These are phyloP conservation scores for Trichoplusia ni DNA, from an alignment of 1,140 invertebrate species.

Conservation along the genomic window DNA sequence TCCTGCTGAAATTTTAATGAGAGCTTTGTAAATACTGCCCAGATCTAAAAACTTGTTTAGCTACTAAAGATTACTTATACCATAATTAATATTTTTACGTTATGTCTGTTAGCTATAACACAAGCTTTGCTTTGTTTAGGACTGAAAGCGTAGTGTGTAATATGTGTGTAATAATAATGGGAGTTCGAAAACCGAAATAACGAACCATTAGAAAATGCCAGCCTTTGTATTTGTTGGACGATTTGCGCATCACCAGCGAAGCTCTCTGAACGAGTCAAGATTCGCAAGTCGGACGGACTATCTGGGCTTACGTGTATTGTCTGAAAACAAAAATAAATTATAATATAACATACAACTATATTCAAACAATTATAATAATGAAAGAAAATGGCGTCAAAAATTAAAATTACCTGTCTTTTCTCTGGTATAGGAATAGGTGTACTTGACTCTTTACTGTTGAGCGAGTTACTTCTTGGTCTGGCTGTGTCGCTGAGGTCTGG, in stretches of 20 bases:
- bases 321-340: conserved; percentile 45
- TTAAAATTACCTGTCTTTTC: conserved; percentile 70
- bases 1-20: conserved; percentile 35
- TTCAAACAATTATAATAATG: too few species aligned
- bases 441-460: conserved; percentile 65
- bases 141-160: too few species aligned
- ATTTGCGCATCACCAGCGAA: conserved; percentile 90
- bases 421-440: conserved; percentile 58
- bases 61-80: too few species aligned
- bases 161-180: too few species aligned
- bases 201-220: conserved; percentile 67
- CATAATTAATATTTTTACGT: too few species aligned
- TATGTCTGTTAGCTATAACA: too few species aligned
- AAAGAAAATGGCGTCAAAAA: not conserved
- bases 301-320: conserved; percentile 80
- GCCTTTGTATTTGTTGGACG: conserved; percentile 85
- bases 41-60: conserved; percentile 41
- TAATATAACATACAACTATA: not conserved
- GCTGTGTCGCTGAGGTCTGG: conserved; percentile 67
- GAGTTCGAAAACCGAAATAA: too few species aligned
- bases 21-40: not conserved
- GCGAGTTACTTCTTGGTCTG: conserved; percentile 73
- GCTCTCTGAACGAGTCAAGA: conserved; percentile 85
- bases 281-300: conserved; percentile 81
- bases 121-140: too few species aligned